Percentiles rank a stretch among this genome's conserved stretches.
These are phyloP conservation scores for Nyctereutes procyonoides DNA, from an alignment of 2,113 vertebrate genomes.

Conservation along the genomic window DNA sequence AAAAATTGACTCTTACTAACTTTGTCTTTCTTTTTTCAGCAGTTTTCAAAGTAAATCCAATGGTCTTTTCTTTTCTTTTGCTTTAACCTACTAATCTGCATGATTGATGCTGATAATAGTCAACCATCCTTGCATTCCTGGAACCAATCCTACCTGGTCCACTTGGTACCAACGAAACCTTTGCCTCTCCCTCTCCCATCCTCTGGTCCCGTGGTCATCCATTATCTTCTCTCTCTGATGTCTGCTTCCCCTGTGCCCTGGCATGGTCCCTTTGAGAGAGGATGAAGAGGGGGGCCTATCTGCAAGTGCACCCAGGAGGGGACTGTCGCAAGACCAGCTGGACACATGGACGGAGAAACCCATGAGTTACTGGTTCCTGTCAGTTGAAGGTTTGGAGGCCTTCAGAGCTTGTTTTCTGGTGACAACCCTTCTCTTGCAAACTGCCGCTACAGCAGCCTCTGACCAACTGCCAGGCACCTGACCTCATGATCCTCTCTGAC, in stretches of 20 bases:
- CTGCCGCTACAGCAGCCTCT: conserved; percentile 65
- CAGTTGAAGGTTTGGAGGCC: neutral
- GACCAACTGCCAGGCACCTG: conserved; percentile 77
- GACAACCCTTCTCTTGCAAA: conserved; percentile 45
- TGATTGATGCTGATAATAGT: neutral
- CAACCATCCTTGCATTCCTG: neutral
- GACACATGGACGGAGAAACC: neutral
- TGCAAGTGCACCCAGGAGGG: neutral
- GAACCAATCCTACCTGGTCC: neutral
- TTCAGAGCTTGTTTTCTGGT: neutral
- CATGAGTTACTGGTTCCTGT: conserved; percentile 4
- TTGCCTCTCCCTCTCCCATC: neutral
- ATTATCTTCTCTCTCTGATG: neutral
- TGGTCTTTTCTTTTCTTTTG: neutral
- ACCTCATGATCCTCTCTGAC: conserved; percentile 67
- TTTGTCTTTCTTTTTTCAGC: neutral
- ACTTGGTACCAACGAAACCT: neutral
- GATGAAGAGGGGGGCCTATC: neutral
- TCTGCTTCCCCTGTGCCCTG: neutral
- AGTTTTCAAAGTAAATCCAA: neutral
- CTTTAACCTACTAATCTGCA: neutral
- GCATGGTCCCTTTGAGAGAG: neutral
- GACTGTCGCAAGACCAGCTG: neutral
- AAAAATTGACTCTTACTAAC: neutral
- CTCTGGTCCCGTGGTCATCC: too few relatives aligned